Percentiles rank a stretch among this genome's conserved stretches.
These are phyloP conservation scores for Lepidotrigona ventralis DNA, from an alignment of 1,140 invertebrate genomes.

Conservation along the genomic window DNA sequence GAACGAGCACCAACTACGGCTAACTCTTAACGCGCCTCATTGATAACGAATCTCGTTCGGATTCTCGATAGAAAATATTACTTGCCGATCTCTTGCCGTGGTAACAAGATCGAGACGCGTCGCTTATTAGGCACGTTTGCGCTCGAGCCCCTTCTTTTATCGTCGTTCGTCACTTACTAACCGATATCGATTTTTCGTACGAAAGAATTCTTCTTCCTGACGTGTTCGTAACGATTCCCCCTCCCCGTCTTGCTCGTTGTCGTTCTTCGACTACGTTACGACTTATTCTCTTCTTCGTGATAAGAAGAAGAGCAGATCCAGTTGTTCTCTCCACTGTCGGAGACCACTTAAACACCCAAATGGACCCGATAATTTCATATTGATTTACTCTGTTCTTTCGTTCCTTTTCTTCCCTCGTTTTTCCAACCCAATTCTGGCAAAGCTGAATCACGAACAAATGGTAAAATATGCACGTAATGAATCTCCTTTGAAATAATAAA, in stretches of 20 bases:
- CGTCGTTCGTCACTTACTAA: neutral
- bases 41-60: constrained; percentile 21
- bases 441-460: no score
- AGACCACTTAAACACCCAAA: constrained; percentile 61
- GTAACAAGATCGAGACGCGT: no score
- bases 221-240: neutral
- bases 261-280: neutral
- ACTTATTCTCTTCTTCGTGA: constrained; percentile 57
- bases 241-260: neutral
- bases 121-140: neutral
- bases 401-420: neutral
- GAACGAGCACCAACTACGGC: neutral
- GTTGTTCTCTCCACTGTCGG: constrained; percentile 25
- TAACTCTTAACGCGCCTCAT: constrained; percentile 24
- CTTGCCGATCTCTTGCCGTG: neutral
- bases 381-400: constrained; percentile 49
- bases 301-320: constrained; percentile 51
- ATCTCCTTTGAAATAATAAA: no score
- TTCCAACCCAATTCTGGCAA: no score
- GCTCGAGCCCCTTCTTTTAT: neutral
- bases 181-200: neutral
- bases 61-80: constrained; percentile 20
- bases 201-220: neutral
- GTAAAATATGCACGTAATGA: no score
- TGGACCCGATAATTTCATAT: constrained; percentile 65